A percentile compares a stretch with the other conserved stretches of the same genome.
Evolutionary conservation across 2,113 vertebrate species (phyloP).

Genomic region (Vulpes vulpes): DNA sequence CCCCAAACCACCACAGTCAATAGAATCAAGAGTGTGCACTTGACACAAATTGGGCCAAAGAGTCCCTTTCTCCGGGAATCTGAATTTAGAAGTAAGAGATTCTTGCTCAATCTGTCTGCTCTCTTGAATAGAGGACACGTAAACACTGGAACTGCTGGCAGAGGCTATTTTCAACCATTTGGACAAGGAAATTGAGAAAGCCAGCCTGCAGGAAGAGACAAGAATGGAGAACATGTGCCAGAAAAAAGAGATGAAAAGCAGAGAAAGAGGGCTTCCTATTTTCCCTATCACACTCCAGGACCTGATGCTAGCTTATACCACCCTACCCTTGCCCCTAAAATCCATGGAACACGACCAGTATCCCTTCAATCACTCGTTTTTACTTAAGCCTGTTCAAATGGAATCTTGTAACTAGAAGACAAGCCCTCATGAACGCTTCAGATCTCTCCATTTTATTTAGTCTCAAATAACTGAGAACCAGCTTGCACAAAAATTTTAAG

Average conservation of each 20-base stretch:
- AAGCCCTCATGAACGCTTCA: not conserved
- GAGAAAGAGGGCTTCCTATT: constrained; percentile 11
- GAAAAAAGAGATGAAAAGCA: constrained; percentile 5
- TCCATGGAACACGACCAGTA: not conserved
- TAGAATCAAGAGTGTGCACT: not conserved
- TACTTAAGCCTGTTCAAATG: not conserved
- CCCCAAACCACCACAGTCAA: not conserved
- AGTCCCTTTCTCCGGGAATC: constrained; percentile 49
- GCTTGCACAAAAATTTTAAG: constrained; percentile 52
- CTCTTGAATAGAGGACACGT: constrained; percentile 73
- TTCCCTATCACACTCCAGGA: not conserved
- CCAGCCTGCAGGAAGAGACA: constrained; percentile 61
- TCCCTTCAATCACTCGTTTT: not conserved
- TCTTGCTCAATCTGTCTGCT: constrained; percentile 74
- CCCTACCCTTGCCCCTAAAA: not conserved
- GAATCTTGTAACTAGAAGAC: constrained; percentile 12
- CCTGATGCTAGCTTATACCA: not conserved
- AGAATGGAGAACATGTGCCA: constrained; percentile 59
- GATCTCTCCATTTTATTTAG: constrained; percentile 9
- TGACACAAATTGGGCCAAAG: not conserved
- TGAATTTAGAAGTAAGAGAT: constrained; percentile 67
- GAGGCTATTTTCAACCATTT: constrained; percentile 78
- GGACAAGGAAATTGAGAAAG: constrained; percentile 70
- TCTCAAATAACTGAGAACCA: constrained; percentile 48
- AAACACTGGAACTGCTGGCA: constrained; percentile 72